Evolutionary conservation across 30 jellyfish, hydroid and myxozoan species (phyloP).

Genomic region (Pseudorhiza aurosa): DNA sequence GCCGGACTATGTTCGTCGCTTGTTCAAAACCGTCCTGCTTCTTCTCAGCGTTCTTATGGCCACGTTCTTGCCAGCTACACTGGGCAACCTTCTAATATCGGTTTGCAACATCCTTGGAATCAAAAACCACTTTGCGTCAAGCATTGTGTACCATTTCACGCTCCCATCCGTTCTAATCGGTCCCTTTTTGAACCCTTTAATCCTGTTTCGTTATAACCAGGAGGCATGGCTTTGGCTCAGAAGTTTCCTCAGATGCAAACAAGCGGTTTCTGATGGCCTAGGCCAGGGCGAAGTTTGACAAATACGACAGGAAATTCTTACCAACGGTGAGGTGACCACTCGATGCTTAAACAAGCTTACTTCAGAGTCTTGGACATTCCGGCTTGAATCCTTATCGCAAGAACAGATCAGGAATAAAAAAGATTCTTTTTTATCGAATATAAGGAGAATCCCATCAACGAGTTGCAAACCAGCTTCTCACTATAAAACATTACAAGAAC

Average conservation of each 20-base stretch:
- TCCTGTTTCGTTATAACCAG: not conserved
- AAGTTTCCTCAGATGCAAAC: not conserved
- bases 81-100: not conserved
- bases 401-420: too few species aligned
- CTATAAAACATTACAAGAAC: too few species aligned
- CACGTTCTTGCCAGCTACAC: not conserved
- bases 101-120: not conserved
- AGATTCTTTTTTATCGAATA: too few species aligned
- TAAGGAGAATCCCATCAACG: too few species aligned
- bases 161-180: not conserved
- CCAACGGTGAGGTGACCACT: too few species aligned
- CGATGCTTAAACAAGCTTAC: too few species aligned
- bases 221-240: slow-evolving; percentile 10
- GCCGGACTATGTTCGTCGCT: slow-evolving; percentile 23
- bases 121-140: not conserved
- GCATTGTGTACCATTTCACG: not conserved
- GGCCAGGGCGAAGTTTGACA: not conserved
- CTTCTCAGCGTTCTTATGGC: not conserved
- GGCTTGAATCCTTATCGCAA: too few species aligned
- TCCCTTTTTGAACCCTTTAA: not conserved
- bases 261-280: not conserved
- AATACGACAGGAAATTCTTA: too few species aligned
- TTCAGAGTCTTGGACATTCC: too few species aligned
- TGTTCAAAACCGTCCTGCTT: slow-evolving; percentile 3
- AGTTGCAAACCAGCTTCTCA: too few species aligned